Conservation (phyloP, 2,113 vertebrate genomes). For the Rhabdornis inornatus region DNA sequence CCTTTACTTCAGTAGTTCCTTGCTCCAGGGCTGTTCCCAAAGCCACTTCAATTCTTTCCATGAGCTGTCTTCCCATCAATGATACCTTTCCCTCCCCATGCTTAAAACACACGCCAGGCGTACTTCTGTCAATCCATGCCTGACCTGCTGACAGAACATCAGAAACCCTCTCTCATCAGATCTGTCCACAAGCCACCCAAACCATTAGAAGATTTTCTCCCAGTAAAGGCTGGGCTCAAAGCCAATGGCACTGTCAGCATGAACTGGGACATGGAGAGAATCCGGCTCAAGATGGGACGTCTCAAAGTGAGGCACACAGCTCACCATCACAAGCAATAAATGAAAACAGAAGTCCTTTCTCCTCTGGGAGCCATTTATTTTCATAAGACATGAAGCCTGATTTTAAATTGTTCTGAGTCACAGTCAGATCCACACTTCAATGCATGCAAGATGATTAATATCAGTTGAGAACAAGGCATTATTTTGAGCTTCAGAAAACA, state of each 20-base stretch:
- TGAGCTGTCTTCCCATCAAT: background rate
- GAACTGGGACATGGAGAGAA: background rate
- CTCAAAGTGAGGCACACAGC: background rate
- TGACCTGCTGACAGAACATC: background rate
- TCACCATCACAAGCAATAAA: background rate
- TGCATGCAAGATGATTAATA: background rate
- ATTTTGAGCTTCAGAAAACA: background rate
- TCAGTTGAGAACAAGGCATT: background rate
- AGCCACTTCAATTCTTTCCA: background rate
- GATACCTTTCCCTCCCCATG: background rate
- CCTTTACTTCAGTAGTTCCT: background rate
- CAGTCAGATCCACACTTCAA: background rate
- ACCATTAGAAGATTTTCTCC: background rate
- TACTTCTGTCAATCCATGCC: background rate
- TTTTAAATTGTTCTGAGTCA: conserved; percentile 16
- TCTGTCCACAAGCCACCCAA: background rate
- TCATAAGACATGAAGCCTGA: background rate
- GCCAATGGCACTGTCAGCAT: background rate
- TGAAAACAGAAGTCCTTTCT: conserved; percentile 23
- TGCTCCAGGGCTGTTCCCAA: background rate
- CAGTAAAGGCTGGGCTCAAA: conserved; percentile 18
- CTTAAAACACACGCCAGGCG: rapidly evolving
- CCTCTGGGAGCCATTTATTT: conserved; percentile 17
- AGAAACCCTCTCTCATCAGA: background rate
- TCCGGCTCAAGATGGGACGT: background rate